Base-by-base conservation (phyloP, 2,113 vertebrate species). In the Garra rufa region DNA sequence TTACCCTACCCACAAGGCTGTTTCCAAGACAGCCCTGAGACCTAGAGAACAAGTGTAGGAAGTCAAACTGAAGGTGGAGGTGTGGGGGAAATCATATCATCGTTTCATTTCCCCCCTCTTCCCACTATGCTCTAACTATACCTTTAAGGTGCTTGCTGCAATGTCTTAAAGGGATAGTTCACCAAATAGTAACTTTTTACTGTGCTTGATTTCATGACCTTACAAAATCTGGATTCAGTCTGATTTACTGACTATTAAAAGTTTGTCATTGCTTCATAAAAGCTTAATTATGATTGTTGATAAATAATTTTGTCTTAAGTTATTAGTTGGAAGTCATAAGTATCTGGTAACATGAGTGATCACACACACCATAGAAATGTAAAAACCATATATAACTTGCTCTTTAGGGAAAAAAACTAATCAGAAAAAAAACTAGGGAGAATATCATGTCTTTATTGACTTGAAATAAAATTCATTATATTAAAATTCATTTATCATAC, bases 11-110 rank as follows among this genome's bases (percentile, higher is more conserved):
- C 91, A 28, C 41, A 5, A 52, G 92, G 91, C 78, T 57, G 91
- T 1, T 91, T 88, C 83, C 94, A 95, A 0, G 83, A 89, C 46
- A 98, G 92, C 77, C 96, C 97, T 59, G 95, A 91, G 83, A 96
- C 93, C 98, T 99, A 89, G 0, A 85, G 44, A n/a, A 70, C n/a
- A 70, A 9, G 17, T 43, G 52, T 30, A 61, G 65, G 24, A 57
- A 48, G 21, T 76, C 1, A 83, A 57, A 80, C 43, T 14, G 78
- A 80, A 43, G 78, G 61, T 67, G 78, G 24, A 38, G 41, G 46
- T 55, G 3, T 63, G 65, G 26, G 48, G 26, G 43, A 69, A 21
- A 30, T 38, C 10, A 34, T 24, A n/a, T 69, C 61, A 30, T 9
- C 6, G 28, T 69, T 44, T 14, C 6, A 26, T 43, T n/a, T 2